Evolutionary conservation across 1,140 invertebrate genomes (phyloP).

Genomic region (Nixonia krombeini): DNA sequence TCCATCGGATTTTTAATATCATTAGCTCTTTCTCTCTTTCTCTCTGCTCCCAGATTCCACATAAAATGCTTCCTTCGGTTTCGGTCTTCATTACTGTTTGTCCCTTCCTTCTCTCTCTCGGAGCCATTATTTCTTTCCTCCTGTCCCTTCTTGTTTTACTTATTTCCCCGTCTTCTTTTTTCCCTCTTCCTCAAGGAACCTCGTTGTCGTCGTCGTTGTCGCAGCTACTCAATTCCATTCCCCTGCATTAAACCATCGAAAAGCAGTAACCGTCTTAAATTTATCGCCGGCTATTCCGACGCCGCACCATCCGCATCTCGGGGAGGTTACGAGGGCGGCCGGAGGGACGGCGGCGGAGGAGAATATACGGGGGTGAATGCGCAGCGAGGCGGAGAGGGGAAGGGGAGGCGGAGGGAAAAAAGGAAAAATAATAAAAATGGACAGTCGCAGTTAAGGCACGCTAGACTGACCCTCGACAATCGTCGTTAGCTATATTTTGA

Average conservation of each 20-base stretch:
- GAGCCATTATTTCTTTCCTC: slow-evolving; percentile 44
- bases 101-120: slow-evolving; percentile 33
- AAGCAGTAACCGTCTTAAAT: slow-evolving; percentile 68
- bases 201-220: slow-evolving; percentile 54
- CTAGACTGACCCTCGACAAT: slow-evolving; percentile 69
- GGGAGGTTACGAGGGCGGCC: slow-evolving; percentile 32
- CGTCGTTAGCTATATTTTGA: slow-evolving; percentile 64
- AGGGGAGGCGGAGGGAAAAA: slow-evolving; percentile 16
- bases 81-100: slow-evolving; percentile 49
- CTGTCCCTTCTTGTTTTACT: slow-evolving; percentile 25
- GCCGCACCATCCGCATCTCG: slow-evolving; percentile 31
- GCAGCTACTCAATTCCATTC: slow-evolving; percentile 63
- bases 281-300: slow-evolving; percentile 63
- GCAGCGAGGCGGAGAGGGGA: slow-evolving; percentile 8
- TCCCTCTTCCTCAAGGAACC: slow-evolving; percentile 37
- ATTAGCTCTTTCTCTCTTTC: slow-evolving; percentile 47
- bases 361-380: slow-evolving; percentile 16
- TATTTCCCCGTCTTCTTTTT: slow-evolving; percentile 28
- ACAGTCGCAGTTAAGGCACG: slow-evolving; percentile 66
- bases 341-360: slow-evolving; percentile 31
- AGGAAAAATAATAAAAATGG: slow-evolving; percentile 66
- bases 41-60: slow-evolving; percentile 44
- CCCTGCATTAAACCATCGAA: slow-evolving; percentile 64
- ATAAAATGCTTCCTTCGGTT: slow-evolving; percentile 48
- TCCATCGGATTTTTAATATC: slow-evolving; percentile 46